Evolutionary conservation across 2,888 invertebrate genomes (phyloP).

Genomic region (Hypolimnas misippus): DNA sequence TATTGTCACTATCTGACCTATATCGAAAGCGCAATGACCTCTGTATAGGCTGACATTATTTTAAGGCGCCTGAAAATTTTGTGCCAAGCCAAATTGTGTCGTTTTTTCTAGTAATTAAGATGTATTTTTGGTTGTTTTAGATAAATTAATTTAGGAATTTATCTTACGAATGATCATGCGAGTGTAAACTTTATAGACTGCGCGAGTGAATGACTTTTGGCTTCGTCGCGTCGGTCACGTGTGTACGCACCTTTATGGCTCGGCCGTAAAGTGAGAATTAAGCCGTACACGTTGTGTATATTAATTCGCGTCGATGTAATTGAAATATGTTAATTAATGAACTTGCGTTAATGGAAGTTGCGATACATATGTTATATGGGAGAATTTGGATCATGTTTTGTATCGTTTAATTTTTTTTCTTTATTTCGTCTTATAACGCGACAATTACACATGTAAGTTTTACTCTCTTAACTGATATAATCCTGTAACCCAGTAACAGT

Average conservation of each 20-base stretch:
- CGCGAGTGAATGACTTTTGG: conserved; percentile 68
- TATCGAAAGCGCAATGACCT: conserved; percentile 52
- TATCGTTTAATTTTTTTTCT: neutral
- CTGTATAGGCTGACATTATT: conserved; percentile 63
- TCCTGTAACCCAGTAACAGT: no score
- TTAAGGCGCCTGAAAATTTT: conserved; percentile 65
- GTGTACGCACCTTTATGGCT: conserved; percentile 30
- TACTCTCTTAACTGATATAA: no score
- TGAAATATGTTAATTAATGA: conserved; percentile 28
- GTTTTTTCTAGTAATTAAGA: conserved; percentile 48
- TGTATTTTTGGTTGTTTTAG: conserved; percentile 48
- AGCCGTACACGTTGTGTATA: conserved; percentile 49
- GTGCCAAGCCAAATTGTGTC: conserved; percentile 50
- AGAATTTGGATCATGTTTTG: conserved; percentile 11
- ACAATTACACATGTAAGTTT: no score
- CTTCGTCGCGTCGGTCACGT: conserved; percentile 43
- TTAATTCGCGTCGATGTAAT: conserved; percentile 34
- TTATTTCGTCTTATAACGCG: no score
- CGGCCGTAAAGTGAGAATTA: conserved; percentile 51
- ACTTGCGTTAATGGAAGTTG: neutral
- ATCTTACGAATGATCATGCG: conserved; percentile 78
- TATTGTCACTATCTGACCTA: conserved; percentile 75
- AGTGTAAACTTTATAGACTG: conserved; percentile 78
- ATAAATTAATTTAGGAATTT: conserved; percentile 79
- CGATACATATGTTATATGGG: no score